A percentile compares a stretch with the other conserved stretches of the same genome.
These are phyloP conservation scores for Potamilus streckersoni DNA, from an alignment of 1,140 invertebrate species.

Conservation along the genomic window DNA sequence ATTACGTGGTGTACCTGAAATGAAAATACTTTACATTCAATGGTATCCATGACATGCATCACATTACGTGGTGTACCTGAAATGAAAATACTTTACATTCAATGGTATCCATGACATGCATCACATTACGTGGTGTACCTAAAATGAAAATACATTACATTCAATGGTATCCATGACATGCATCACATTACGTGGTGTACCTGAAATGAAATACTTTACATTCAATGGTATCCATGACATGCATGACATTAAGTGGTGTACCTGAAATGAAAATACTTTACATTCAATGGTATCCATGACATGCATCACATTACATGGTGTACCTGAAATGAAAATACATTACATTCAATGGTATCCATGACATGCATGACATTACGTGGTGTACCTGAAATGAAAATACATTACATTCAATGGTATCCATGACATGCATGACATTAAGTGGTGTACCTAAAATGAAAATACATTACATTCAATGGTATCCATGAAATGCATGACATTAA, in stretches of 20 bases:
- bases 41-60: slow-evolving; percentile 85
- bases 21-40: slow-evolving; percentile 69
- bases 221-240: slow-evolving; percentile 86
- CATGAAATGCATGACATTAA: slow-evolving; percentile 90
- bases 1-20: slow-evolving; percentile 82
- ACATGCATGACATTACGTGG: slow-evolving; percentile 85
- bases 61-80: slow-evolving; percentile 86
- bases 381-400: slow-evolving; percentile 74
- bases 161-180: slow-evolving; percentile 89
- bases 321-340: slow-evolving; percentile 71
- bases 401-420: slow-evolving; percentile 81
- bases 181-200: slow-evolving; percentile 86
- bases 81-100: slow-evolving; percentile 53
- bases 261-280: slow-evolving; percentile 67
- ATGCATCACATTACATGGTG: slow-evolving; percentile 88
- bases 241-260: slow-evolving; percentile 87
- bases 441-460: slow-evolving; percentile 76
- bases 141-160: slow-evolving; percentile 41
- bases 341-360: slow-evolving; percentile 82
- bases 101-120: slow-evolving; percentile 89
- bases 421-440: slow-evolving; percentile 83
- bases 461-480: slow-evolving; percentile 78
- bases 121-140: slow-evolving; percentile 86
- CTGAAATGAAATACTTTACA: slow-evolving; percentile 49
- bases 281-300: slow-evolving; percentile 82